phyloP scores from a whole-genome alignment of 2,113 vertebrate species.

The Lagopus muta region DNA sequence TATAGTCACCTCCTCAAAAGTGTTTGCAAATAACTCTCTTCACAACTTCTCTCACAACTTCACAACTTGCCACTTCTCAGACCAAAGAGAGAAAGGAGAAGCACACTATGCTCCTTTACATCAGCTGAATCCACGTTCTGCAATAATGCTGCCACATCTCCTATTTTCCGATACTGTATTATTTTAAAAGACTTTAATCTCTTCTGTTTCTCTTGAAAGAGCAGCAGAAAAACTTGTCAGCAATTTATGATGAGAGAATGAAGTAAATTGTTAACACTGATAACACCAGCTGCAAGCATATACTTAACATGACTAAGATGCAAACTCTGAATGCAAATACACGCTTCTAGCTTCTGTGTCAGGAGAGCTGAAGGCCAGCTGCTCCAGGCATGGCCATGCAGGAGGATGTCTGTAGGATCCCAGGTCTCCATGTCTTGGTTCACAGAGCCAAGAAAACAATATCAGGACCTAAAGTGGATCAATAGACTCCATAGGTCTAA shows the following conservation, averaged over 20 bases:
- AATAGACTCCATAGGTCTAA: background rate
- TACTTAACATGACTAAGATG: background rate
- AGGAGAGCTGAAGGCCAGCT: background rate
- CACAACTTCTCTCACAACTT: background rate
- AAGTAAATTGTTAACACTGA: background rate
- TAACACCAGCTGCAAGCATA: background rate
- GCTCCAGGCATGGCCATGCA: background rate
- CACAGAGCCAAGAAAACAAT: background rate
- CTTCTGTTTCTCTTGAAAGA: conserved; percentile 9
- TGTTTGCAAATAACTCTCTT: background rate
- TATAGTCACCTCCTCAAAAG: background rate
- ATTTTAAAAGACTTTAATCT: background rate
- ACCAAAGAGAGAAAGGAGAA: background rate
- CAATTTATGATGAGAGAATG: fast-evolving
- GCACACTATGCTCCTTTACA: background rate
- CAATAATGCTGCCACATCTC: background rate
- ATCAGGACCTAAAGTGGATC: background rate
- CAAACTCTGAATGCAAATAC: background rate
- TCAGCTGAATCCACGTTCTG: background rate
- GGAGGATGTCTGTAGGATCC: background rate
- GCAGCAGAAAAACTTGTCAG: conserved; percentile 20
- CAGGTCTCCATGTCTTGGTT: background rate
- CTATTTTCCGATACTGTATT: background rate
- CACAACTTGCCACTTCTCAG: background rate
- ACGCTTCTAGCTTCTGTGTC: background rate